phyloP scores from a whole-genome alignment of 2,113 vertebrate species.

The Psophia crepitans region DNA sequence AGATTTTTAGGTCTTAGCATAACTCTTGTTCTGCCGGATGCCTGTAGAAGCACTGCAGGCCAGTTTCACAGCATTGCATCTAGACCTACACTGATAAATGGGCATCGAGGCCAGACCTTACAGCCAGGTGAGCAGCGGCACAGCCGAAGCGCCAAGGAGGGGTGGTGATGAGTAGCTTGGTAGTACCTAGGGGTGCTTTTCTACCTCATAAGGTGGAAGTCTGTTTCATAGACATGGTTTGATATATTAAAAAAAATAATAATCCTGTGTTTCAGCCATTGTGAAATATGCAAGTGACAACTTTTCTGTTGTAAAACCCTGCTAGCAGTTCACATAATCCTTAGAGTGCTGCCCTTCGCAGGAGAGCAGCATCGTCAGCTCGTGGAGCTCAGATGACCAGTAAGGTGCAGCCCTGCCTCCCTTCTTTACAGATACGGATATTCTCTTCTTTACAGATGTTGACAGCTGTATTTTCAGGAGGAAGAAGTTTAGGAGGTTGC shows the following conservation, averaged over 20 bases:
- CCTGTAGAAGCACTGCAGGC: not conserved
- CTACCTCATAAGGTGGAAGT: not conserved
- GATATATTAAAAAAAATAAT: not conserved
- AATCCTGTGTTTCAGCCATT: not conserved
- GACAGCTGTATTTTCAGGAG: not conserved
- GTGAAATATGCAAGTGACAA: too few species aligned
- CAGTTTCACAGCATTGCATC: not conserved
- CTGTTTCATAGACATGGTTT: not conserved
- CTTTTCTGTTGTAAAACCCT: not conserved
- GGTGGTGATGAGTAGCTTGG: not conserved
- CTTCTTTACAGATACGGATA: not conserved
- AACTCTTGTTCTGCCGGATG: not conserved
- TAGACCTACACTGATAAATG: fast-evolving
- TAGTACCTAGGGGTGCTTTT: not conserved
- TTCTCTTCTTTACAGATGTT: not conserved
- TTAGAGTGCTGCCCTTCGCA: not conserved
- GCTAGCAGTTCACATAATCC: fast-evolving
- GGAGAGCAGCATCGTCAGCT: not conserved
- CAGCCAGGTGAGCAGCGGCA: not conserved
- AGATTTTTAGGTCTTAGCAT: not conserved
- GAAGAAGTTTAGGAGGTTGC: not conserved
- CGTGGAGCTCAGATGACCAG: not conserved
- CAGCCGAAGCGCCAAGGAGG: fast-evolving
- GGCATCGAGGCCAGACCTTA: fast-evolving
- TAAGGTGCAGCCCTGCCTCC: not conserved